Percentiles rank a stretch among this genome's conserved stretches.
phyloP scores from a whole-genome alignment of 2,113 vertebrate genomes.

The Mugil cephalus region DNA sequence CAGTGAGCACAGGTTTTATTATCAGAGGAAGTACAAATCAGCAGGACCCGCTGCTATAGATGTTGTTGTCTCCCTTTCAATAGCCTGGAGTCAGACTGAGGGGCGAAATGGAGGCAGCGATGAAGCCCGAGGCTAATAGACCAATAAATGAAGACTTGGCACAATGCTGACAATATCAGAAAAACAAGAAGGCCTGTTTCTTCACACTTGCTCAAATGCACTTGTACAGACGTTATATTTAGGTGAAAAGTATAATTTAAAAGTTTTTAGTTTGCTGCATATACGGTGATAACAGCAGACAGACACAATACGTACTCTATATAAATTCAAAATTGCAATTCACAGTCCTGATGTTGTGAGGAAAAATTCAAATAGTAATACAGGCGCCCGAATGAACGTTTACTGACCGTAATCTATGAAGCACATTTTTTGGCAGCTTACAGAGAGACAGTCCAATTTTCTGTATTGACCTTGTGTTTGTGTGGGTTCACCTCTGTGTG shows the following conservation, averaged over 20 bases:
- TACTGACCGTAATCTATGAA: background rate
- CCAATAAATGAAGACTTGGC: conserved; percentile 42
- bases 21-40: conserved; percentile 40
- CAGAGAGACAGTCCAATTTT: background rate
- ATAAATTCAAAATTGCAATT: too few species aligned
- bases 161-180: conserved; percentile 27
- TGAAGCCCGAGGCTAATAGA: conserved; percentile 39
- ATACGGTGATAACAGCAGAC: too few species aligned
- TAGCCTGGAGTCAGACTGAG: conserved; percentile 38
- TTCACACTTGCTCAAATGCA: background rate
- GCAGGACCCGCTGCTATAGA: conserved; percentile 10
- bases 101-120: conserved; percentile 22
- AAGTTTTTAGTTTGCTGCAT: background rate
- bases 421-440: background rate
- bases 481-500: conserved; percentile 8
- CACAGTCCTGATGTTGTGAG: background rate
- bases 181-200: background rate
- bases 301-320: too few species aligned
- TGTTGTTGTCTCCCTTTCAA: conserved; percentile 22
- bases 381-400: background rate
- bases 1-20: conserved; percentile 38
- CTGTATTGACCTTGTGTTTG: background rate
- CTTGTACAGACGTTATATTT: background rate
- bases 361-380: background rate
- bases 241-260: background rate